Evolutionary conservation across 2,888 invertebrate species (phyloP).

Genomic region (Dilophus febrilis): DNA sequence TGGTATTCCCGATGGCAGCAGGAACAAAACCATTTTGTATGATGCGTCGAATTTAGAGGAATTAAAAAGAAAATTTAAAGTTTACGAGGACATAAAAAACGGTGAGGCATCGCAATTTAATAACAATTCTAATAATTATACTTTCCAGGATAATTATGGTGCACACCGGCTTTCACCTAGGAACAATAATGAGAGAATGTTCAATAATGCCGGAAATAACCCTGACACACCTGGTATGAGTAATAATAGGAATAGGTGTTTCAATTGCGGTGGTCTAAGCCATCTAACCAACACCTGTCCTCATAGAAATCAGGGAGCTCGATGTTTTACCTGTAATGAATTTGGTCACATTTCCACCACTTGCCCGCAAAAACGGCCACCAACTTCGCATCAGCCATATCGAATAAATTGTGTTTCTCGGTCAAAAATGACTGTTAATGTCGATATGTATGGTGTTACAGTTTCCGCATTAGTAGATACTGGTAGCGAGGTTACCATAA

Average conservation of each 20-base stretch:
- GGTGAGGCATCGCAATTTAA: no score
- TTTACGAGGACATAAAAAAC: background rate
- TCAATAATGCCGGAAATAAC: no score
- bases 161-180: no score
- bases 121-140: no score
- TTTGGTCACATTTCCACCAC: slow-evolving; percentile 6
- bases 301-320: slow-evolving; percentile 5
- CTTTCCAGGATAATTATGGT: background rate
- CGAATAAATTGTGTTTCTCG: no score
- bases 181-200: no score
- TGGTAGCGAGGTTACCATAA: no score
- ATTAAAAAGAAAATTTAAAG: background rate
- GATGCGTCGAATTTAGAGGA: background rate
- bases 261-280: slow-evolving; percentile 6
- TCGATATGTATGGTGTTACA: no score
- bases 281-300: slow-evolving; percentile 4
- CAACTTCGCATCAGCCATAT: no score
- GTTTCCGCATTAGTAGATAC: no score
- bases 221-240: no score
- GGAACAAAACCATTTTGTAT: slow-evolving; percentile 6
- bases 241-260: background rate
- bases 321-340: slow-evolving; percentile 7
- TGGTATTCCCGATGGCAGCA: slow-evolving; percentile 6
- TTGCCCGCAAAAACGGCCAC: background rate
- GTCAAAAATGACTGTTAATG: no score